Evolutionary conservation across 2,113 vertebrate species (phyloP).

Genomic region (Isichthys henryi): DNA sequence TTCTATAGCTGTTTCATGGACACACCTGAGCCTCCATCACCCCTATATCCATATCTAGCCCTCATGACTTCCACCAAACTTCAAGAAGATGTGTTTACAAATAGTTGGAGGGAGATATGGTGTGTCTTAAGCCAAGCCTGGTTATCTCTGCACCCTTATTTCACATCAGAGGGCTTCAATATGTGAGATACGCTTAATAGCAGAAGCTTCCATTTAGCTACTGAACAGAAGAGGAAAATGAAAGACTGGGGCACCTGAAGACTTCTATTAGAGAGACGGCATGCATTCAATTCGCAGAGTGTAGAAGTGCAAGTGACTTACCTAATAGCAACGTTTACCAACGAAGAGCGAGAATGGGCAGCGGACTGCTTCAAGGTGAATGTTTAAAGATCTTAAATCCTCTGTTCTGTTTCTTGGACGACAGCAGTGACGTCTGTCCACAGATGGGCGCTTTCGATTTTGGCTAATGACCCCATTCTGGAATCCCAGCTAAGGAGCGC

Average conservation of each 20-base stretch:
- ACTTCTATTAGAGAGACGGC: background rate
- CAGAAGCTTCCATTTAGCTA: background rate
- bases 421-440: background rate
- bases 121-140: background rate
- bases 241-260: background rate
- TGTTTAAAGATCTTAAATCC: background rate
- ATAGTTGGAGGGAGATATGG: background rate
- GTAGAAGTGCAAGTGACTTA: background rate
- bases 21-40: constrained; percentile 1
- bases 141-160: constrained; percentile 9
- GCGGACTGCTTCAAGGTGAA: background rate
- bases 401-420: background rate
- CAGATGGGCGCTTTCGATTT: background rate
- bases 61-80: background rate
- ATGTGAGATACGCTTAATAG: background rate
- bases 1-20: background rate
- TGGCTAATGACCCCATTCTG: background rate
- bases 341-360: background rate
- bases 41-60: constrained; percentile 7
- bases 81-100: constrained; percentile 16
- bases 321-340: background rate
- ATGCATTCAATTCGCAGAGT: background rate
- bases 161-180: constrained; percentile 12
- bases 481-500: background rate
- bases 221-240: background rate